Evolutionary conservation across 2,888 invertebrate species (phyloP).

Genomic region (Nasonia oneida): DNA sequence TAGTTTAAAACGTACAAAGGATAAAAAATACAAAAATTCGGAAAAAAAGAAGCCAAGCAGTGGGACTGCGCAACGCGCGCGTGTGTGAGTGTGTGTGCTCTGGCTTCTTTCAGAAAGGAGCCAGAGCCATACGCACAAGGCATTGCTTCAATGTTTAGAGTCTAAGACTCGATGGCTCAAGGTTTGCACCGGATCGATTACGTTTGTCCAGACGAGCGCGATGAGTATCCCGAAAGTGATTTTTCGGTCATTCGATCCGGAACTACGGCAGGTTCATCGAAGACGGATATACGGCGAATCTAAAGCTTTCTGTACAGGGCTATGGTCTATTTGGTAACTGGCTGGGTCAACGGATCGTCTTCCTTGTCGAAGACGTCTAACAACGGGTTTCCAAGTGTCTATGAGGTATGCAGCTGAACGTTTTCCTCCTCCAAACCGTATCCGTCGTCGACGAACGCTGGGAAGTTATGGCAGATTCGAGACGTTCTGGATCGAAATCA

Average conservation of each 20-base stretch:
- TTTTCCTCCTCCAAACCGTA: neutral
- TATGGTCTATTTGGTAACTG: neutral
- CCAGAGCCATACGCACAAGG: neutral
- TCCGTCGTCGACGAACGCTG: neutral
- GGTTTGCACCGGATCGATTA: neutral
- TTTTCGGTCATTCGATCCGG: neutral
- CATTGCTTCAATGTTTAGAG: neutral
- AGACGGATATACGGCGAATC: neutral
- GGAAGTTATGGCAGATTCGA: neutral
- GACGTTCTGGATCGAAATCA: neutral
- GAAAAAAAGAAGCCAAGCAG: constrained; percentile 51
- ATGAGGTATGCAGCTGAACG: neutral
- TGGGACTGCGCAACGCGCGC: constrained; percentile 7
- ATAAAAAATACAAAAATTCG: constrained; percentile 57
- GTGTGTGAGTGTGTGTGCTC: no score
- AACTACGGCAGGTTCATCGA: neutral
- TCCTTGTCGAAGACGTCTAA: neutral
- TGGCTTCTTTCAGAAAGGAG: constrained; percentile 13
- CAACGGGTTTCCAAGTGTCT: neutral
- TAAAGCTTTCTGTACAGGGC: neutral
- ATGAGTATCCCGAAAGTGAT: neutral
- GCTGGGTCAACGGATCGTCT: neutral
- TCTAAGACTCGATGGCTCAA: neutral
- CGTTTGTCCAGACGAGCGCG: neutral
- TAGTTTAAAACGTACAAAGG: constrained; percentile 53